A percentile compares a stretch with the other conserved stretches of the same genome.
Conservation (phyloP, 2,797 vertebrate genomes). For the Melanotaenia boesemani region DNA sequence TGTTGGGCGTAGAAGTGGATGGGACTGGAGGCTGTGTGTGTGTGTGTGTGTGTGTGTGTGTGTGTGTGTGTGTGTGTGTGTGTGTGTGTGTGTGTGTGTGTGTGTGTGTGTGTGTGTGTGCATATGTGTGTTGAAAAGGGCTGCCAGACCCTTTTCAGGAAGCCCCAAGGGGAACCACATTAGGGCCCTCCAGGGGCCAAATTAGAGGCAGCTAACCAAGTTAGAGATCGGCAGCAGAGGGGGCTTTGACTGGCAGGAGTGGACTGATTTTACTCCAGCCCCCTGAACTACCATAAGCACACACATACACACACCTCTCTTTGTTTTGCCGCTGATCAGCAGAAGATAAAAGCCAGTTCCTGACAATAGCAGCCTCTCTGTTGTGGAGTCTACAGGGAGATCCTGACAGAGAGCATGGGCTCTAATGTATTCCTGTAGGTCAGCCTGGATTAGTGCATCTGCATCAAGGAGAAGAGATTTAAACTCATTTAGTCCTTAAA, state of each 20-base stretch:
- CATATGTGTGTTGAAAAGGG: conserved; percentile 26
- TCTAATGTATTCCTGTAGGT: conserved; percentile 69
- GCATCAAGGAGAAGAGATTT: conserved; percentile 49
- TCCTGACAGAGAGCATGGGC: conserved; percentile 51
- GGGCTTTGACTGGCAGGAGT: conserved; percentile 68
- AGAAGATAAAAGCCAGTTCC: conserved; percentile 78
- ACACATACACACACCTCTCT: conserved; percentile 50
- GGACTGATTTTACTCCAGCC: conserved; percentile 65
- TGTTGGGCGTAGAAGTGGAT: conserved; percentile 68
- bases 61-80: conserved; percentile 14
- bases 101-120: conserved; percentile 9
- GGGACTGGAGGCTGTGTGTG: conserved; percentile 25
- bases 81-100: conserved; percentile 12
- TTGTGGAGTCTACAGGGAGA: conserved; percentile 62
- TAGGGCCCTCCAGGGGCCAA: conserved; percentile 77
- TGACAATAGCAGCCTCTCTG: conserved; percentile 67
- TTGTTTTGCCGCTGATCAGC: conserved; percentile 74
- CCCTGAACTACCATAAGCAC: conserved; percentile 29
- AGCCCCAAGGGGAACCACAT: conserved; percentile 59
- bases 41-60: conserved; percentile 9
- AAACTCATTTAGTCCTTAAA: conserved; percentile 49
- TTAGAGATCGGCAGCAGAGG: conserved; percentile 74
- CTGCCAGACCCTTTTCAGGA: conserved; percentile 66
- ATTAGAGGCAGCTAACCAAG: conserved; percentile 83
- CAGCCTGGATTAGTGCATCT: conserved; percentile 47